These are phyloP conservation scores for Drosophila truncata DNA, from an alignment of 1,140 invertebrate genomes.

Conservation along the genomic window DNA sequence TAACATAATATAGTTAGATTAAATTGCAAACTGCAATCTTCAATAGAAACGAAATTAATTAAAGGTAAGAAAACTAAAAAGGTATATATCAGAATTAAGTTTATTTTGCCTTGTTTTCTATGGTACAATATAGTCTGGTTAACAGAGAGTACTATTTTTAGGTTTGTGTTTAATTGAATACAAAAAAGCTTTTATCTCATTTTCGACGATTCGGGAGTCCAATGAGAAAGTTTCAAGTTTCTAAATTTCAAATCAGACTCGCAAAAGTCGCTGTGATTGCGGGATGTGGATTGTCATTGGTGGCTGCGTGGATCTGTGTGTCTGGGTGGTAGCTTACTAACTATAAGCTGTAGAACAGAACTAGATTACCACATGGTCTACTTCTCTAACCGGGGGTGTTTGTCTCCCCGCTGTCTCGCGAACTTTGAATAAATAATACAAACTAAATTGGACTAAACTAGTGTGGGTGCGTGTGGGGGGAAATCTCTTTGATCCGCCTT, in stretches of 20 bases:
- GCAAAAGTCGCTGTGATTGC: constrained; percentile 66
- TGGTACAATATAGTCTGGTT: constrained; percentile 38
- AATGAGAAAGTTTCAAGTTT: constrained; percentile 71
- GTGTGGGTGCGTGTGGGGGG: constrained; percentile 7
- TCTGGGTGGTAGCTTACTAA: constrained; percentile 49
- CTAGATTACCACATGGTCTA: constrained; percentile 65
- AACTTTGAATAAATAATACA: constrained; percentile 70
- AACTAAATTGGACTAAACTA: constrained; percentile 73
- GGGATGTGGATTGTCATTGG: constrained; percentile 31
- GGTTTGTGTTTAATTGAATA: constrained; percentile 23
- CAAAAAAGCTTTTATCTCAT: constrained; percentile 47
- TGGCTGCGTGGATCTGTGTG: constrained; percentile 39
- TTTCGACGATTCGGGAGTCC: constrained; percentile 84
- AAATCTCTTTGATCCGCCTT: constrained; percentile 14
- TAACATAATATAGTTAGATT: background rate
- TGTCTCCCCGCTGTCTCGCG: constrained; percentile 26
- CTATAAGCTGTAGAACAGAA: constrained; percentile 61
- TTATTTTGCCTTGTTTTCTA: constrained; percentile 48
- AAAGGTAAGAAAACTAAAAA: no score
- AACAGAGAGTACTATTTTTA: constrained; percentile 33
- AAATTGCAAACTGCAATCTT: background rate
- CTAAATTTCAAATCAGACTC: constrained; percentile 81
- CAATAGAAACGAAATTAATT: background rate
- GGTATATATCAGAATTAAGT: constrained; percentile 20
- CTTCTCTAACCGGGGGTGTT: constrained; percentile 11